Evolutionary conservation across 2,797 vertebrate genomes (phyloP).

Genomic region (Coccyzus lansbergi): DNA sequence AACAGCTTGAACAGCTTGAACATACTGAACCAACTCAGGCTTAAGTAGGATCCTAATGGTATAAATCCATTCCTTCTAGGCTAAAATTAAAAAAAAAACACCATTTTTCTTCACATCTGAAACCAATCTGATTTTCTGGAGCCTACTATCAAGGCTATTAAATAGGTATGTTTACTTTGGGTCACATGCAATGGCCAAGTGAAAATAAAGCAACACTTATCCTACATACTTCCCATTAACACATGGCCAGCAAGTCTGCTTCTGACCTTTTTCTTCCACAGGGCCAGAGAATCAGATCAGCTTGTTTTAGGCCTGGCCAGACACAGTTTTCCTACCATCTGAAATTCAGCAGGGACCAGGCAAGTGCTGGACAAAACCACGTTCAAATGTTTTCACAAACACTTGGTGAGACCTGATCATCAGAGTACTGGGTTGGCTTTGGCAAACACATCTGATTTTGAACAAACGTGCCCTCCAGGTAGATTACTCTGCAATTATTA

Average conservation of each 20-base stretch:
- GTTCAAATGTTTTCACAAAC: background rate
- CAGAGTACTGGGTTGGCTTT: background rate
- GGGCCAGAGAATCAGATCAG: background rate
- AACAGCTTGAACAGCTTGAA: background rate
- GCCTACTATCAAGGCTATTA: background rate
- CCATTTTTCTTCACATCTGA: background rate
- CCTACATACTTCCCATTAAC: background rate
- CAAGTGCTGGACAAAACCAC: background rate
- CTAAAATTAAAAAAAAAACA: background rate
- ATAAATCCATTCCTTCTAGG: background rate
- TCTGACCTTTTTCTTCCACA: background rate
- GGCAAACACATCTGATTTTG: background rate
- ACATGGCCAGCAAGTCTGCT: background rate
- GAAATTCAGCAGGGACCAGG: background rate
- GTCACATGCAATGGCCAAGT: background rate
- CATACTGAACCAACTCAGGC: background rate
- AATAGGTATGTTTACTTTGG: background rate
- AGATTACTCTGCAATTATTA: background rate
- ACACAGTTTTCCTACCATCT: background rate
- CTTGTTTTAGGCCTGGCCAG: background rate
- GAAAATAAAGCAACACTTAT: background rate
- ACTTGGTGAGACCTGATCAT: background rate
- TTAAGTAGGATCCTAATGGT: background rate
- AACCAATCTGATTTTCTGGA: background rate
- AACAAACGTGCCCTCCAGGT: background rate